Evolutionary conservation across 2,113 vertebrate species (phyloP), one percentile per base, ranked within the genome.

Genomic region (Sinocyclocheilus grahami): DNA sequence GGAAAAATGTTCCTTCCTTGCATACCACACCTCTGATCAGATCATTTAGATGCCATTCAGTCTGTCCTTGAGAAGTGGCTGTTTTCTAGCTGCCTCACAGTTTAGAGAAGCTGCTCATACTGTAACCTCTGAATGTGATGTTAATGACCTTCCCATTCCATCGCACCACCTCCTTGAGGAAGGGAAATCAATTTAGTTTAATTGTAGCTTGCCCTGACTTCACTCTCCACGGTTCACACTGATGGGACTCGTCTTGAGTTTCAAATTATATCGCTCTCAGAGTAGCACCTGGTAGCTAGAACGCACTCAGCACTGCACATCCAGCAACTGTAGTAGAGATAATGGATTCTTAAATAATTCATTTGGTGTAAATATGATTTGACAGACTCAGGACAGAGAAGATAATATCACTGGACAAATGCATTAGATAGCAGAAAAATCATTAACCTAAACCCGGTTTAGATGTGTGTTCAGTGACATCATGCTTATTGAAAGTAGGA

Each of bases 301-400:
- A 37, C 62, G 89, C 87, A 90, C 87, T 87, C 84, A 85, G 78
- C 75, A 58, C 7, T 37, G 27, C 78, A 78, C 78, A 58, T 81
- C 71, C 60, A 62, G 69, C 74, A 72, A 77, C 72, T 74, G 82
- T 58, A 75, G 85, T 39, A 37, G 53, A 85, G 63, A 82, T 87
- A 89, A 89, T 86, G 87, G 87, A 84, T 85, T 85, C 83, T 85
- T 90, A 88, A 91, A 90, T 89, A 90, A 89, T 89, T 90, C 62
- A 90, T 85, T 71, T 63, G 58, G 69, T 71, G 76, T 83, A 86
- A 90, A 91, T 84, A 62, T 84, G 82, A 86, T 87, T 85, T 78
- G 71, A 87, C 72, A 80, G 82, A 86, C 81, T 83, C 72, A 63
- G 27, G 20, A 71, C 33, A 51, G 55, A 14, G 60, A 75, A 78